Evolutionary conservation across 2,888 invertebrate species (phyloP), one percentile per base, ranked within the genome.

Genomic region (Polyploca ridens): DNA sequence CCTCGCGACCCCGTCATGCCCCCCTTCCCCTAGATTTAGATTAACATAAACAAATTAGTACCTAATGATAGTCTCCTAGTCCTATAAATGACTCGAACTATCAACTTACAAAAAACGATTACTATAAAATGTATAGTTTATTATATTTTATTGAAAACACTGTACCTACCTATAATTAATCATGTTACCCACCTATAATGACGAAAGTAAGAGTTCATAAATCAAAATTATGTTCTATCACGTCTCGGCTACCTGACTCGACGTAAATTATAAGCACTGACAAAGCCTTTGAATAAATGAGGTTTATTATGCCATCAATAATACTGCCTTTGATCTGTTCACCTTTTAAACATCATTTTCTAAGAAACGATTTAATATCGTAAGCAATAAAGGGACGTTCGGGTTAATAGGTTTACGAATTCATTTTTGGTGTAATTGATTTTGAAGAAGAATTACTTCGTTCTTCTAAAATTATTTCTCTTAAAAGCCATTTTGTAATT

Each of bases 151-250:
- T 27, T 27, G 27, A 27, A 27, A 27, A 27, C 27, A 27, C 27
- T 27, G 0, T 19, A 54, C 4, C 4, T n/a, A 16, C 7, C 6
- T 49, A 49, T 5, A 7, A 14, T n/a, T 10, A n/a, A 10, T 19
- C 27, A 27, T 27, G 14, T 54, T 10, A 19, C n/a, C 19, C n/a
- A 46, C 49, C 19, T 7, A 19, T 19, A 54, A 54, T 19, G 54
- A 54, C 49, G 7, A 54, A 13, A 46, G 27, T 27, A 49, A 16
- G 49, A 1, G 6, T 7, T 16, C 16, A 19, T 54, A 19, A 19
- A 54, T 54, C 54, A 54, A 54, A 41, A 54, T 54, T 54, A 54
- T 54, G 54, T 54, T 19, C n/a, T 16, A 54, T 54, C 54, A 54
- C 54, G 54, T 54, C 54, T 54, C 54, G 10, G 19, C 16, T 54